These are phyloP conservation scores for Lepilemur ruficaudatus DNA, from an alignment of 2,797 vertebrate species.

Conservation along the genomic window DNA sequence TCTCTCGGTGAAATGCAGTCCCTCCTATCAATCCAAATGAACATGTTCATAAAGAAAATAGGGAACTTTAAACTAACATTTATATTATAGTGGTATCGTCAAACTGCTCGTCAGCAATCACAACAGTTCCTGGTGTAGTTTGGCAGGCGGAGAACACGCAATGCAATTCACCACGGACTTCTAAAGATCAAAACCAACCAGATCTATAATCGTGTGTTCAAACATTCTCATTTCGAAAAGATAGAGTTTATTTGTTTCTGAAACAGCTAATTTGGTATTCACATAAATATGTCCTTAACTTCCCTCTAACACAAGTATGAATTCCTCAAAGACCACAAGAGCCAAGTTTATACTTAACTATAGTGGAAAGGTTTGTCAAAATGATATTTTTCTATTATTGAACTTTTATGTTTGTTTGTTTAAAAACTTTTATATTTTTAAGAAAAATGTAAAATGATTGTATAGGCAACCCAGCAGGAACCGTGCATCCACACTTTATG, in stretches of 20 bases:
- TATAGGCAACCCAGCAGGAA: constrained; percentile 36
- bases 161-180: constrained; percentile 58
- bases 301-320: constrained; percentile 72
- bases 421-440: constrained; percentile 68
- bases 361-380: constrained; percentile 63
- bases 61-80: constrained; percentile 72
- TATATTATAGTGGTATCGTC: constrained; percentile 65
- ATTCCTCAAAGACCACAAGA: constrained; percentile 71
- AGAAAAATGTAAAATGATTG: constrained; percentile 69
- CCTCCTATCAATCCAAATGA: constrained; percentile 69
- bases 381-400: constrained; percentile 67
- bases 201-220: constrained; percentile 68
- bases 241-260: constrained; percentile 74
- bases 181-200: constrained; percentile 66
- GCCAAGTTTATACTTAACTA: constrained; percentile 75
- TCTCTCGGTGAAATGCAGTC: constrained; percentile 19
- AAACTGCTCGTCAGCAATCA: constrained; percentile 68
- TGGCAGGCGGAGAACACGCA: constrained; percentile 50
- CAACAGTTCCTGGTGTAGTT: constrained; percentile 50
- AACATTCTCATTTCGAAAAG: constrained; percentile 69
- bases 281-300: constrained; percentile 73
- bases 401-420: constrained; percentile 78
- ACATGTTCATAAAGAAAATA: constrained; percentile 70
- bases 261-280: constrained; percentile 78
- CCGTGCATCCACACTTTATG: constrained; percentile 40